These are phyloP conservation scores for Zeus faber DNA, from an alignment of 2,113 vertebrate genomes.

Conservation along the genomic window DNA sequence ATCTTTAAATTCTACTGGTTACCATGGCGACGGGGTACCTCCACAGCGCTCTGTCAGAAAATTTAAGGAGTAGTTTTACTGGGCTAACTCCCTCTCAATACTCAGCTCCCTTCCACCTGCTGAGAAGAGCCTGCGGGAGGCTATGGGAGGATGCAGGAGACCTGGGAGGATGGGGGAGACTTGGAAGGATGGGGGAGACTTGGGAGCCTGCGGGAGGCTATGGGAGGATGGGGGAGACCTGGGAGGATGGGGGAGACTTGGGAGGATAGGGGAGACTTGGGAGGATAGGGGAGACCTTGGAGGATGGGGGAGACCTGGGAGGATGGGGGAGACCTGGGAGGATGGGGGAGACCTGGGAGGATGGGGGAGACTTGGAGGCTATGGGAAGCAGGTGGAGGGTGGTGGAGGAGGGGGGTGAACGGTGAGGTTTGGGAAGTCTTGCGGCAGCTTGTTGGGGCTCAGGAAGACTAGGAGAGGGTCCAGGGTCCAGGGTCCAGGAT, in stretches of 20 bases:
- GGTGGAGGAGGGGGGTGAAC: not conserved
- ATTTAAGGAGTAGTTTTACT: slow-evolving; percentile 62
- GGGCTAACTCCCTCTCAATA: slow-evolving; percentile 51
- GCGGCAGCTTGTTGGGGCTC: not conserved
- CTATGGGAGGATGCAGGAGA: not conserved
- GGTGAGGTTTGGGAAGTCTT: not conserved
- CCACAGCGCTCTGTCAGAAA: slow-evolving; percentile 63
- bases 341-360: not conserved
- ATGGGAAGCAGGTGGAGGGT: not conserved
- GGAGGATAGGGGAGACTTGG: no score
- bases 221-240: not conserved
- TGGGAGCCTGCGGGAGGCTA: not conserved
- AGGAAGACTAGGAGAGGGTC: no score
- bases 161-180: not conserved
- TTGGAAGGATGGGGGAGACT: not conserved
- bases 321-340: not conserved
- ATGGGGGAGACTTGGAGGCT: not conserved
- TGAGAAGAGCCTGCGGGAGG: not conserved
- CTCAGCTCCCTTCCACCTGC: slow-evolving; percentile 38
- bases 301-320: no score
- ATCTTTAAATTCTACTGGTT: slow-evolving; percentile 60
- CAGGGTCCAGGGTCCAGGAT: no score
- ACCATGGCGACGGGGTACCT: slow-evolving; percentile 69
- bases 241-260: not conserved
- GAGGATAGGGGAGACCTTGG: no score